Evolutionary conservation across 2,113 vertebrate genomes (phyloP).

Genomic region (Calyptommatus sinebrachiatus): DNA sequence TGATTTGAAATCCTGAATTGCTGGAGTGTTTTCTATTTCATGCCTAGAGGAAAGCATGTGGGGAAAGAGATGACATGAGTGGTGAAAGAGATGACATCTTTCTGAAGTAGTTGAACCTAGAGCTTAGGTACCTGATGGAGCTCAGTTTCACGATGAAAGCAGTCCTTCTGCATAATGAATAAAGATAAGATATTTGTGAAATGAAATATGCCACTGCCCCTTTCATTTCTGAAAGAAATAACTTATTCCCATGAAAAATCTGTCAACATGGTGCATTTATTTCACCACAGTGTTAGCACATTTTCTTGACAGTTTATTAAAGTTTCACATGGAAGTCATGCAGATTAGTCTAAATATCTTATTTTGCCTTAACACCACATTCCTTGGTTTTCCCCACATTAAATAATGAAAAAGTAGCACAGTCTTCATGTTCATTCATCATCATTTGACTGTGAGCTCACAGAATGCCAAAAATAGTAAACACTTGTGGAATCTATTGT

Average conservation of each 20-base stretch:
- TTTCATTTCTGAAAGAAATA: slow-evolving; percentile 37
- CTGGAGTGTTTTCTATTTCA: slow-evolving; percentile 11
- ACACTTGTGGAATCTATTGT: slow-evolving; percentile 63
- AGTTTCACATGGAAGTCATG: slow-evolving; percentile 55
- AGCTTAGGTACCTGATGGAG: slow-evolving; percentile 26
- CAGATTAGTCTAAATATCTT: slow-evolving; percentile 64
- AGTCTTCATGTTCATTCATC: slow-evolving; percentile 64
- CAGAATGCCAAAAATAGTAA: slow-evolving; percentile 65
- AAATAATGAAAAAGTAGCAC: slow-evolving; percentile 42
- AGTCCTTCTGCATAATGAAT: slow-evolving; percentile 55
- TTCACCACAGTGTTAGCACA: slow-evolving; percentile 53
- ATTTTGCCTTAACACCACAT: slow-evolving; percentile 58
- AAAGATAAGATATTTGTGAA: slow-evolving; percentile 54
- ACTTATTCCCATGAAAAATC: slow-evolving; percentile 40
- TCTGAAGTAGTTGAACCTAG: slow-evolving; percentile 20
- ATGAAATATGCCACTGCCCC: slow-evolving; percentile 40
- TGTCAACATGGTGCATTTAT: slow-evolving; percentile 48
- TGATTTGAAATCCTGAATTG: background rate
- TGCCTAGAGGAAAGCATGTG: slow-evolving; percentile 17
- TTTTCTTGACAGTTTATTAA: slow-evolving; percentile 65
- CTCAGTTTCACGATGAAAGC: slow-evolving; percentile 36
- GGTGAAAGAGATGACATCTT: slow-evolving; percentile 11
- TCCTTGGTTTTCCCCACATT: slow-evolving; percentile 31
- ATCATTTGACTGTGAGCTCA: slow-evolving; percentile 61
- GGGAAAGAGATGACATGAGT: background rate